Evolutionary conservation across 1,140 invertebrate species (phyloP), one percentile per base, ranked within the genome.

Genomic region (Anoplophora glabripennis): DNA sequence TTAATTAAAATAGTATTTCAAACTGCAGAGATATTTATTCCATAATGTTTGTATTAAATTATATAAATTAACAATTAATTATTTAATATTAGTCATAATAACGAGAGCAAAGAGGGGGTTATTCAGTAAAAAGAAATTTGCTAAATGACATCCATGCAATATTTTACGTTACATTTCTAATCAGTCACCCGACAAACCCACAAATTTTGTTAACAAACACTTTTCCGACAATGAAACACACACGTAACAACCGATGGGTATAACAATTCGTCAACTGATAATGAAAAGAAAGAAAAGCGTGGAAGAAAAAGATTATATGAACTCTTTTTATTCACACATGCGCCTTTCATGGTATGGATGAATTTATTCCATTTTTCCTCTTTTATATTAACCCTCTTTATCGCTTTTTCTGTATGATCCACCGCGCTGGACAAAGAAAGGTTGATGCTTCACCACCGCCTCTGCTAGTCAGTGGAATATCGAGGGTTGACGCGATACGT

Each of bases 311-410:
- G 37, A 38, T 11, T 35, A 34, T 47, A 44, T 28, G 42, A 46
- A 21, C 63, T 21, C 54, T 52, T 61, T 68, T 68, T 57, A 41
- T 57, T 57, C 53, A 65, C 60, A 68, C 66, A 68, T 68, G 66
- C 66, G 66, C 66, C 36, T 52, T 52, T 35, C 10, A 52, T 0
- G 51, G 54, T 65, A 65, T 63, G 63, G 64, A 49, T 63, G 61
- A 61, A 53, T 40, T 62, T 68, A 56, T 68, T 68, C 66, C 45
- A 63, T 68, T 68, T 68, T 68, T 63, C 57, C 44, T 51, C 37
- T 51, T 63, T 67, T 62, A 58, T 59, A 63, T 63, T 63, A 54
- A 58, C 54, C 53, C 36, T 59, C 59, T 61, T 42, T 61, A 41
- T 61, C 47, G 55, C 55, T 55, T 48, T 63, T 58, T 63, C 53